Conservation (phyloP, 2,797 vertebrate species). For the Lagodon rhomboides region DNA sequence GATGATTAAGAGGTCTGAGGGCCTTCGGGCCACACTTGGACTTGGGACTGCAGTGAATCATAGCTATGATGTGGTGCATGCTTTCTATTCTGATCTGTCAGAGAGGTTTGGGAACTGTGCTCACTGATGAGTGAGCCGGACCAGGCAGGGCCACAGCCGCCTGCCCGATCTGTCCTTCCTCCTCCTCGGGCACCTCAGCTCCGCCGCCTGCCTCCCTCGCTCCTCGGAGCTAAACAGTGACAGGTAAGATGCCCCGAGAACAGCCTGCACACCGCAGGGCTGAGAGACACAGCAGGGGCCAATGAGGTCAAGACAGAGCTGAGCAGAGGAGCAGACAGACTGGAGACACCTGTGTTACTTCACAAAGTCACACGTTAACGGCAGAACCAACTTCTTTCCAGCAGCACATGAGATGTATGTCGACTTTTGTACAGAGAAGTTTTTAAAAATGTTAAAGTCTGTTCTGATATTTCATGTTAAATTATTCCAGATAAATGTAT, state of each 20-base stretch:
- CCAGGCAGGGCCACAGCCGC: conserved; percentile 63
- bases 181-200: conserved; percentile 39
- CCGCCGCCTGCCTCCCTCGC: conserved; percentile 20
- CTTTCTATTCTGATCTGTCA: conserved; percentile 84
- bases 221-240: conserved; percentile 51
- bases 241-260: conserved; percentile 59
- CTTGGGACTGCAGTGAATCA: conserved; percentile 81
- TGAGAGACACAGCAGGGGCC: conserved; percentile 30
- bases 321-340: conserved; percentile 25
- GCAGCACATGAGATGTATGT: neutral
- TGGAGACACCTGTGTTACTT: conserved; percentile 1
- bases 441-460: neutral
- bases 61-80: conserved; percentile 75
- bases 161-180: conserved; percentile 47
- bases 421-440: neutral
- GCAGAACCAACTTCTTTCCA: neutral
- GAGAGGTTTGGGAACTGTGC: conserved; percentile 73
- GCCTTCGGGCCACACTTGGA: conserved; percentile 65
- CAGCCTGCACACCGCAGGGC: conserved; percentile 23
- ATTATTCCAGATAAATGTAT: neutral
- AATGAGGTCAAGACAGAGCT: conserved; percentile 35
- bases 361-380: neutral
- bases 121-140: conserved; percentile 79
- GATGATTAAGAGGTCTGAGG: conserved; percentile 78
- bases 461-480: neutral